Evolutionary conservation across 2,113 vertebrate species (phyloP).

Genomic region (Thamnophis sirtalis): DNA sequence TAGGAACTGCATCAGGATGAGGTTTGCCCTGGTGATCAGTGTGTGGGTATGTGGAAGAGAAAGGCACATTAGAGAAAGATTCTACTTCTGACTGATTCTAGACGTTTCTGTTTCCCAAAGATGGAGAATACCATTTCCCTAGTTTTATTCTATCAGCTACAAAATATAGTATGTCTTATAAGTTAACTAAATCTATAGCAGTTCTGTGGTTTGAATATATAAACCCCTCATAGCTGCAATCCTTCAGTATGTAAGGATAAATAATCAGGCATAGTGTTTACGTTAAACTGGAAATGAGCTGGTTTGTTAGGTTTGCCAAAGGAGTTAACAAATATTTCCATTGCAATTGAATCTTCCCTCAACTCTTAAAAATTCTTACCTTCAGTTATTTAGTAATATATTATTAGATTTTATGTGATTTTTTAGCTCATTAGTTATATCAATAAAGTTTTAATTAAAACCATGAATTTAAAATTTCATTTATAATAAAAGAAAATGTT

Average conservation of each 20-base stretch:
- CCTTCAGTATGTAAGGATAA: neutral
- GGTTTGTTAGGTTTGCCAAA: no score
- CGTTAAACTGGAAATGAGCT: neutral
- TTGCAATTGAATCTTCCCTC: neutral
- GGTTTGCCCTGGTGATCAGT: neutral
- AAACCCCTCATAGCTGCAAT: neutral
- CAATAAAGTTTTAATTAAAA: neutral
- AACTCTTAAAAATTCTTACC: neutral
- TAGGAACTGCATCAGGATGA: neutral
- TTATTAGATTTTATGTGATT: neutral
- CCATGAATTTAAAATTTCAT: neutral
- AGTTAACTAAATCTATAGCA: neutral
- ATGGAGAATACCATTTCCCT: neutral
- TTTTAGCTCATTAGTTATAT: neutral
- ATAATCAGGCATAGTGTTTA: neutral
- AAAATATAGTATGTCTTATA: neutral
- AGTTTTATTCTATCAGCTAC: neutral
- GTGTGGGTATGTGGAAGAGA: neutral
- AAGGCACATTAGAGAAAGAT: neutral
- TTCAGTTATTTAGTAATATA: neutral
- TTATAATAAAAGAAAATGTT: neutral
- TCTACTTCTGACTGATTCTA: neutral
- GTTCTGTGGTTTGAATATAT: neutral
- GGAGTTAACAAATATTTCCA: neutral
- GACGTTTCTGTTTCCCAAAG: neutral